Evolutionary conservation across 1,140 invertebrate genomes (phyloP).

Genomic region (Drosophila persimilis): DNA sequence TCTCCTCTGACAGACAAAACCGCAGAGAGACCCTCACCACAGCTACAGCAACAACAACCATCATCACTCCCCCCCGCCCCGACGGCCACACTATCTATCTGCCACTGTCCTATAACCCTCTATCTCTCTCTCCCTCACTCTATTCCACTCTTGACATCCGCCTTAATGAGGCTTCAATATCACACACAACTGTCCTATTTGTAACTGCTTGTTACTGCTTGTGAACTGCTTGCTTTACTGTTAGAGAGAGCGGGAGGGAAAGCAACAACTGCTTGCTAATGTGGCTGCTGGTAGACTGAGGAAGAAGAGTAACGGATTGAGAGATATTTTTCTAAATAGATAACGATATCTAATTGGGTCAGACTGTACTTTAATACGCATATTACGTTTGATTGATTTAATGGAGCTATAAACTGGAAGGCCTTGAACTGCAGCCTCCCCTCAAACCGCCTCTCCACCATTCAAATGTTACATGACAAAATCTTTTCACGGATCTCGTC

Average conservation of each 20-base stretch:
- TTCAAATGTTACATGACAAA: constrained; percentile 31
- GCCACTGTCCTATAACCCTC: constrained; percentile 1
- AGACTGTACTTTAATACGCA: constrained; percentile 38
- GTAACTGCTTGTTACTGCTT: constrained; percentile 6
- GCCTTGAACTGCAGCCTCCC: constrained; percentile 22
- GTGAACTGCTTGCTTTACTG: neutral
- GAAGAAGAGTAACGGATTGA: neutral
- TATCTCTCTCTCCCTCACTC: constrained; percentile 14
- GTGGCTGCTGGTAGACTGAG: neutral
- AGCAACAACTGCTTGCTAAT: neutral
- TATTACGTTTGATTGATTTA: constrained; percentile 39
- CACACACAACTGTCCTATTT: constrained; percentile 15
- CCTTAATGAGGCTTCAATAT: constrained; percentile 74
- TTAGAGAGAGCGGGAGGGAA: neutral
- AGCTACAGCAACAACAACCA: neutral
- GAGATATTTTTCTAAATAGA: constrained; percentile 29
- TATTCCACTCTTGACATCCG: constrained; percentile 47
- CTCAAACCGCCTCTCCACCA: no score
- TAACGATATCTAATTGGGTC: constrained; percentile 53
- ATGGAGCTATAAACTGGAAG: constrained; percentile 7
- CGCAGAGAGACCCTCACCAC: constrained; percentile 17
- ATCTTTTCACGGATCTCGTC: constrained; percentile 19
- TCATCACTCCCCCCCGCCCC: constrained; percentile 5
- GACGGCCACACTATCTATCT: constrained; percentile 7
- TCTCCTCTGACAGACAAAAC: constrained; percentile 51